phyloP scores from a whole-genome alignment of 2,113 vertebrate species.

The Rissa tridactyla region DNA sequence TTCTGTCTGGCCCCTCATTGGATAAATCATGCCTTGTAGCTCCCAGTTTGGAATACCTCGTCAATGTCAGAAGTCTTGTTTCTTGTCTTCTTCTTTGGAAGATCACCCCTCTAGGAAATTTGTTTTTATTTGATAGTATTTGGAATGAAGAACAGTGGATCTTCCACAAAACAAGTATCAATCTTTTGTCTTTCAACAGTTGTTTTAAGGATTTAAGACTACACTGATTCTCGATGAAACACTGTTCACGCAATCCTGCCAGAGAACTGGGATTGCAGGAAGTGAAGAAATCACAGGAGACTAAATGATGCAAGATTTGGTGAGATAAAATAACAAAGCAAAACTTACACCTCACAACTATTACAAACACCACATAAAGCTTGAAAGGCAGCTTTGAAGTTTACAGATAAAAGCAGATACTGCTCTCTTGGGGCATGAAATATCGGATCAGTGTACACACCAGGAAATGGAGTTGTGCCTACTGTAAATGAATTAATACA shows the following conservation, averaged over 20 bases:
- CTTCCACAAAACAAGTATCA: not conserved
- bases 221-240: not conserved
- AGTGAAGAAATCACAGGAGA: slow-evolving; percentile 18
- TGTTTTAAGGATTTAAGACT: not conserved
- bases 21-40: not conserved
- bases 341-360: not conserved
- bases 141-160: not conserved
- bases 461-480: not conserved
- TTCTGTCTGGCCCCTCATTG: not conserved
- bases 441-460: not conserved
- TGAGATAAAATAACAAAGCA: slow-evolving; percentile 12
- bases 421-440: not conserved
- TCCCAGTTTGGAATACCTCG: not conserved
- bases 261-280: slow-evolving; percentile 14
- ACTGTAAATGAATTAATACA: not conserved
- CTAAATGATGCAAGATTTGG: not conserved
- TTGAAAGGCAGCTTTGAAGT: not conserved
- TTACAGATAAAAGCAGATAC: not conserved
- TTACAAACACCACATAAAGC: not conserved
- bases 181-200: not conserved
- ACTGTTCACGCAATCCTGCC: not conserved
- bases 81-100: not conserved
- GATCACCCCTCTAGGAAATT: not conserved
- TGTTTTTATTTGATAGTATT: not conserved
- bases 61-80: not conserved